Conservation (phyloP, 2,888 invertebrate species). For the Limenitis camilla region DNA sequence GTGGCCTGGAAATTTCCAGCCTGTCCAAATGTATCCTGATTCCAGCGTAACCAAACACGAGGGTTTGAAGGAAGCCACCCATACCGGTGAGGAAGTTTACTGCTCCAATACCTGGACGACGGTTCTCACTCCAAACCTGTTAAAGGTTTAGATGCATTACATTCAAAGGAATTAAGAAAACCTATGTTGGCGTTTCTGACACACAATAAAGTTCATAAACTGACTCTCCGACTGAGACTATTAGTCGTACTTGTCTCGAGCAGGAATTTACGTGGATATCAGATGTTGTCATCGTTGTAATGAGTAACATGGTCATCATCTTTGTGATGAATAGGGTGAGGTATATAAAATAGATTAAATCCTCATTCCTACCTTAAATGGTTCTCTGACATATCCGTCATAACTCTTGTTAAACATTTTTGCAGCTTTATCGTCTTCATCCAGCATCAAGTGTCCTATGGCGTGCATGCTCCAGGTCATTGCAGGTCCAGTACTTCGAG, state of each 20-base stretch:
- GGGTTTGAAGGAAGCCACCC: slow-evolving; percentile 75
- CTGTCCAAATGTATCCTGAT: slow-evolving; percentile 64
- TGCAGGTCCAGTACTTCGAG: slow-evolving; percentile 71
- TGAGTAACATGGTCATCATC: too few relatives aligned
- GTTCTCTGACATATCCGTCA: slow-evolving; percentile 69
- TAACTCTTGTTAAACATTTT: slow-evolving; percentile 69
- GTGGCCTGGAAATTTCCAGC: slow-evolving; percentile 56
- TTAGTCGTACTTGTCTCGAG: too few relatives aligned
- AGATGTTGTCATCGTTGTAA: too few relatives aligned
- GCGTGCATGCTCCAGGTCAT: slow-evolving; percentile 80
- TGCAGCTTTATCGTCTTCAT: slow-evolving; percentile 52
- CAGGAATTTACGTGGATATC: too few relatives aligned
- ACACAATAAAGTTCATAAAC: too few relatives aligned
- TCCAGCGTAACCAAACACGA: slow-evolving; percentile 75
- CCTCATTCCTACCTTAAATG: slow-evolving; percentile 74
- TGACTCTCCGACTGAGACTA: too few relatives aligned
- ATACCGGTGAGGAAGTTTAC: slow-evolving; percentile 77
- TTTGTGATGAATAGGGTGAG: too few relatives aligned
- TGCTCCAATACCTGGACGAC: slow-evolving; percentile 65
- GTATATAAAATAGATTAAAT: too few relatives aligned
- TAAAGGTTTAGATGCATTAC: neutral
- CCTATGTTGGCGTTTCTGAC: too few relatives aligned
- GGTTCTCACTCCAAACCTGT: slow-evolving; percentile 76
- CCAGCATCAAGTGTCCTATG: slow-evolving; percentile 66
- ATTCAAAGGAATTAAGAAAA: too few relatives aligned